Conservation (phyloP, 2,888 invertebrate genomes). For the Embidobia sp. region DNA sequence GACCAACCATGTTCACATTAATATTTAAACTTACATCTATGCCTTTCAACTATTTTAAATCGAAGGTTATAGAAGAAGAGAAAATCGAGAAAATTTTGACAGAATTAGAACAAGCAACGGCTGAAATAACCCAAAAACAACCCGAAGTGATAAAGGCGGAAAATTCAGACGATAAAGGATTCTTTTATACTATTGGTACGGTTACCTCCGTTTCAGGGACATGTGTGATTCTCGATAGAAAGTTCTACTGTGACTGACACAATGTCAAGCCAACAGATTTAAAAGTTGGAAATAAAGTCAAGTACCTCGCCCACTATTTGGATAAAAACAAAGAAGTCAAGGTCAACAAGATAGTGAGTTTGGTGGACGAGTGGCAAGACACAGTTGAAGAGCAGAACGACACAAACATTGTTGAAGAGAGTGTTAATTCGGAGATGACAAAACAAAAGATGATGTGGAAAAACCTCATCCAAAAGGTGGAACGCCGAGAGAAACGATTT, state of each 20-base stretch:
- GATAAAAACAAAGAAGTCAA: conserved; percentile 80
- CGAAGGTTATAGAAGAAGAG: no score
- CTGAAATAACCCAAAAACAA: no score
- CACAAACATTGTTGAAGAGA: not conserved
- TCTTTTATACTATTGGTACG: conserved; percentile 81
- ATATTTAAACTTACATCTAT: no score
- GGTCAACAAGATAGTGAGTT: conserved; percentile 84
- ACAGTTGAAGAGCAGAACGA: no score
- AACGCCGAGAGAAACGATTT: conserved; percentile 78
- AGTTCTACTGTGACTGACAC: conserved; percentile 83
- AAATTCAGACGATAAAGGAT: no score
- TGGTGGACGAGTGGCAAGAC: conserved; percentile 81
- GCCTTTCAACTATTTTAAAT: no score
- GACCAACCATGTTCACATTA: no score
- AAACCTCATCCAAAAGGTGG: conserved; percentile 81
- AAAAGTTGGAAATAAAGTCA: conserved; percentile 83
- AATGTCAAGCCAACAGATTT: conserved; percentile 76
- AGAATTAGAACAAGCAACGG: no score
- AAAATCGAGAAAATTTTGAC: no score
- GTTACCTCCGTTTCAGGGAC: conserved; percentile 84
- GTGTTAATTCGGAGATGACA: conserved; percentile 50
- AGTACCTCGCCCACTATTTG: conserved; percentile 83
- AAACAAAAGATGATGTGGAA: conserved; percentile 69
- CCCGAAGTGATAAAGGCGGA: no score
- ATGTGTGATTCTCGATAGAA: conserved; percentile 85